Conservation (phyloP, 2,888 invertebrate species). For the Desoria tigrina region DNA sequence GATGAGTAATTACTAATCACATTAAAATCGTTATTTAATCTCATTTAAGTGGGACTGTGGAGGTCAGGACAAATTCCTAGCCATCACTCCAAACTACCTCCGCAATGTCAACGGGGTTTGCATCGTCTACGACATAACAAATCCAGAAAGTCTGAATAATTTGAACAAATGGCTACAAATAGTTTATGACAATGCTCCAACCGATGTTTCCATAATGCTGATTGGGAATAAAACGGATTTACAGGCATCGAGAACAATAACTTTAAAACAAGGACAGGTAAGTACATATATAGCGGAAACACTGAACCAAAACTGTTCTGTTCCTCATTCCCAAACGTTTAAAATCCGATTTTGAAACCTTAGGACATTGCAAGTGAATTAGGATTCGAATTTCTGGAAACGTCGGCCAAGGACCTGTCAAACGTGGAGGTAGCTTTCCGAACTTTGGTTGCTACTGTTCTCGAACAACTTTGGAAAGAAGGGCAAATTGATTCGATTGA, state of each 20-base stretch:
- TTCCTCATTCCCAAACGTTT: no score
- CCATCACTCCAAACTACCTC: slow-evolving; percentile 26
- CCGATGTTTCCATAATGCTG: slow-evolving; percentile 19
- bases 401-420: slow-evolving; percentile 85
- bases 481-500: slow-evolving; percentile 28
- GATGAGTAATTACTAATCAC: no score
- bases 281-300: not conserved
- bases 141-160: slow-evolving; percentile 18
- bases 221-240: slow-evolving; percentile 28
- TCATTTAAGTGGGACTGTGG: slow-evolving; percentile 15
- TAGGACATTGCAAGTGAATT: slow-evolving; percentile 29
- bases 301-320: no score
- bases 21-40: no score
- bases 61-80: slow-evolving; percentile 22
- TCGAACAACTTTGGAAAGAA: slow-evolving; percentile 18
- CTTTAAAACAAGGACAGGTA: slow-evolving; percentile 23
- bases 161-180: slow-evolving; percentile 27
- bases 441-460: slow-evolving; percentile 35
- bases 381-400: slow-evolving; percentile 73
- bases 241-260: slow-evolving; percentile 22
- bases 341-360: no score
- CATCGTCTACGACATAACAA: slow-evolving; percentile 25
- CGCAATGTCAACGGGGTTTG: slow-evolving; percentile 27
- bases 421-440: slow-evolving; percentile 85
- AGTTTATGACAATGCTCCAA: slow-evolving; percentile 16